Conservation (phyloP, 2,797 vertebrate species). For the Enteromius anoplus region DNA sequence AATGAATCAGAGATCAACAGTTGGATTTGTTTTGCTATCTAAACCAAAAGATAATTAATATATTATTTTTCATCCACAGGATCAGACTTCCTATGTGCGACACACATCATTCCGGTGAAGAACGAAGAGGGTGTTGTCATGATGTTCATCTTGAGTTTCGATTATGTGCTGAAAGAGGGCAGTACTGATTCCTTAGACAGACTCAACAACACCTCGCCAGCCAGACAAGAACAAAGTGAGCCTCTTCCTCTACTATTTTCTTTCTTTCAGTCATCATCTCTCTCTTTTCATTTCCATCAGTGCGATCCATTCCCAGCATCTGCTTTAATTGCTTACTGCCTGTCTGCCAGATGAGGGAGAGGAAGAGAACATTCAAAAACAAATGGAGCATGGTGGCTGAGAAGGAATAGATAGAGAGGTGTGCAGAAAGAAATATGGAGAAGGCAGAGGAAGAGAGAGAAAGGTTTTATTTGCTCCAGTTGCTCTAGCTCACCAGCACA, state of each 20-base stretch:
- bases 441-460: constrained; percentile 29
- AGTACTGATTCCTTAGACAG: constrained; percentile 86
- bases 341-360: constrained; percentile 7
- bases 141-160: constrained; percentile 99
- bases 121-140: constrained; percentile 97
- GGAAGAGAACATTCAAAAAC: not conserved
- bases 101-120: constrained; percentile 98
- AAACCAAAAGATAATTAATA: not conserved
- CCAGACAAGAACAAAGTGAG: constrained; percentile 91
- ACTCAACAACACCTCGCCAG: constrained; percentile 86
- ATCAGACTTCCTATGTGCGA: constrained; percentile 94
- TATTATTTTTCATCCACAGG: constrained; percentile 70
- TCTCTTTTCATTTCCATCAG: not conserved
- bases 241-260: not conserved
- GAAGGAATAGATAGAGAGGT: not conserved
- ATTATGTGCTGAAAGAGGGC: constrained; percentile 87
- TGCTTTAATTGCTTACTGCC: constrained; percentile 40
- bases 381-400: constrained; percentile 15
- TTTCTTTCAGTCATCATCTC: not conserved
- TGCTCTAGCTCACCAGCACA: constrained; percentile 26
- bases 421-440: constrained; percentile 14
- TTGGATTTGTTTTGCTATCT: constrained; percentile 4
- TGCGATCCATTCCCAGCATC: not conserved
- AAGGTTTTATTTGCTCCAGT: constrained; percentile 45
- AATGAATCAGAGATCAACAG: not conserved